Percentiles rank a stretch among this genome's conserved stretches.
phyloP scores from a whole-genome alignment of 2,797 vertebrate species.

The Dipus sagitta region DNA sequence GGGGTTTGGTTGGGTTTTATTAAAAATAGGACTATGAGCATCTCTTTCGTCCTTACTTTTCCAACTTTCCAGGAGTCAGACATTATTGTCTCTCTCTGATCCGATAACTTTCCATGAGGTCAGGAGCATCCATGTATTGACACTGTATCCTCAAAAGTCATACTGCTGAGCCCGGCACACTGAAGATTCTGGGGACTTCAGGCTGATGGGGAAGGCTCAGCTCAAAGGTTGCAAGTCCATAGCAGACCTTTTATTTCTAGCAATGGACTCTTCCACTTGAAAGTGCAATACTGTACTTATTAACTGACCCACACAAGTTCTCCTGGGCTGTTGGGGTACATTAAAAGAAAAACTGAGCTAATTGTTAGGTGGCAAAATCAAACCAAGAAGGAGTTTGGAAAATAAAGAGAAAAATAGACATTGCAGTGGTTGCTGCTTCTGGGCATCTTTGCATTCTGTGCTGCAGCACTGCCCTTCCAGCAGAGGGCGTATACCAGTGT shows the following conservation, averaged over 20 bases:
- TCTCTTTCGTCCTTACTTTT: constrained; percentile 1
- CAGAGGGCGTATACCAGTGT: accelerated
- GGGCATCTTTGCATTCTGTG: accelerated
- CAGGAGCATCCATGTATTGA: neutral
- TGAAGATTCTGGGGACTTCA: neutral
- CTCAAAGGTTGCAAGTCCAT: neutral
- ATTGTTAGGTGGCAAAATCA: constrained; percentile 64
- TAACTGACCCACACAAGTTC: constrained; percentile 28
- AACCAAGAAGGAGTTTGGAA: constrained; percentile 13
- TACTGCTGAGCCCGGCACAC: neutral
- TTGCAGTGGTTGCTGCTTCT: neutral
- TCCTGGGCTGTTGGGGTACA: constrained; percentile 12
- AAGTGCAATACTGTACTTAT: constrained; percentile 48
- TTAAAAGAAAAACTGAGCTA: constrained; percentile 39
- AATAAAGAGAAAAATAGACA: neutral
- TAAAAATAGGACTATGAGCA: constrained; percentile 52
- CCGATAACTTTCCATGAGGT: neutral
- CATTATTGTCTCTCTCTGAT: neutral
- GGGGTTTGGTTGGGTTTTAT: constrained; percentile 60
- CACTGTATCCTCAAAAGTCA: neutral
- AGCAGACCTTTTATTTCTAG: neutral
- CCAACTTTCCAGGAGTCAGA: neutral
- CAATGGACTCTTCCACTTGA: neutral
- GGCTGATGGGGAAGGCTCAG: neutral
- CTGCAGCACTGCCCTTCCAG: neutral